A percentile compares a stretch with the other conserved stretches of the same genome.
phyloP scores from a whole-genome alignment of 2,113 vertebrate genomes.

The Lontra canadensis region DNA sequence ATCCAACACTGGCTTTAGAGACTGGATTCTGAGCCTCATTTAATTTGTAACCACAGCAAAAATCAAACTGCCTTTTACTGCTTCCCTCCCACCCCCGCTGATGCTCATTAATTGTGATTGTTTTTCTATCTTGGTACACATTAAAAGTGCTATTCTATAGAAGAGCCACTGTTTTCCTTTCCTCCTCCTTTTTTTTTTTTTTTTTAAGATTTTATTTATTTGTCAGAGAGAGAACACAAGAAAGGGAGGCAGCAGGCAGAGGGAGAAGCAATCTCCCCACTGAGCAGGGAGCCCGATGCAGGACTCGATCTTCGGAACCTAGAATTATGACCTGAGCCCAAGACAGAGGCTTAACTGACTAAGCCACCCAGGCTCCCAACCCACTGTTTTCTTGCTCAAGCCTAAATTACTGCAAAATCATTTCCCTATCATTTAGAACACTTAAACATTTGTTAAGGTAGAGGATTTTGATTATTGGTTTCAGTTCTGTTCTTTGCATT shows the following conservation, averaged over 20 bases:
- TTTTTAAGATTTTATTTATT: too few species aligned
- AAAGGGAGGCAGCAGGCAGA: neutral
- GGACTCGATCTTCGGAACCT: neutral
- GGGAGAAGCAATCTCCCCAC: neutral
- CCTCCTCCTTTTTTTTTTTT: neutral
- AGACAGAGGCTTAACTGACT: neutral
- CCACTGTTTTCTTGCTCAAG: neutral
- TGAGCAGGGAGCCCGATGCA: neutral
- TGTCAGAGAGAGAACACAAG: too few species aligned
- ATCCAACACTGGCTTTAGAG: neutral
- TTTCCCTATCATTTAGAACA: neutral
- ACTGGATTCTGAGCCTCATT: neutral
- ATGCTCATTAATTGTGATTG: neutral
- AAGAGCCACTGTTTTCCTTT: neutral
- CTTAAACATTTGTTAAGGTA: neutral
- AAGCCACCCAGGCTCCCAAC: neutral
- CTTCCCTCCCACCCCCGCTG: neutral
- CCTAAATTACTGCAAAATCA: neutral
- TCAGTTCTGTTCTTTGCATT: neutral
- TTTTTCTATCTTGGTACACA: neutral
- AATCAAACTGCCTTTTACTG: neutral
- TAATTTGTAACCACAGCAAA: neutral
- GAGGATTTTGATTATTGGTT: neutral
- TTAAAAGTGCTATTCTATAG: neutral
- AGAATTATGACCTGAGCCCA: neutral